These are phyloP conservation scores for Prorops nasuta DNA, from an alignment of 1,140 invertebrate genomes.

Conservation along the genomic window DNA sequence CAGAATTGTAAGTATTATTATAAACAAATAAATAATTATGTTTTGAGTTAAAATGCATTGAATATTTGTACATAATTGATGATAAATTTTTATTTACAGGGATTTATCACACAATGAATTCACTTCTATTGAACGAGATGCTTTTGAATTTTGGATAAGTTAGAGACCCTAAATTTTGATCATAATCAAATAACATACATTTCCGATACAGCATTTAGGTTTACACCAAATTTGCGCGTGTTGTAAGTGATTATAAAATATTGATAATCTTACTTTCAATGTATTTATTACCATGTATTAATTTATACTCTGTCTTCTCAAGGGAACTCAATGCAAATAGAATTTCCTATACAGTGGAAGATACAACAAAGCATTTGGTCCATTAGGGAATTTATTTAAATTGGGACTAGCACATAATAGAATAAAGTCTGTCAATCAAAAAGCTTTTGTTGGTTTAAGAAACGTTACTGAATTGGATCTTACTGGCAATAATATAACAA, in stretches of 20 bases:
- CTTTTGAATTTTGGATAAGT: constrained; percentile 72
- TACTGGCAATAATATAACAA: constrained; percentile 77
- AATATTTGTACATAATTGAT: background rate
- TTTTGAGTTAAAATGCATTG: background rate
- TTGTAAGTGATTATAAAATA: constrained; percentile 63
- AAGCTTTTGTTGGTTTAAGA: constrained; percentile 76
- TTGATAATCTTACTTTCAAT: background rate
- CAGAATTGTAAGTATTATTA: constrained; percentile 63
- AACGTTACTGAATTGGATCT: constrained; percentile 73
- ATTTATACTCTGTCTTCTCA: too few species aligned
- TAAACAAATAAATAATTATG: constrained; percentile 2
- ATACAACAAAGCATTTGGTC: constrained; percentile 76
- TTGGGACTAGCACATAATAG: constrained; percentile 78
- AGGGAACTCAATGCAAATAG: constrained; percentile 79
- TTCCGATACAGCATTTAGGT: constrained; percentile 77
- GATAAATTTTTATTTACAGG: constrained; percentile 59
- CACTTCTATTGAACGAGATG: constrained; percentile 66
- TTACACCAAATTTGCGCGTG: constrained; percentile 69
- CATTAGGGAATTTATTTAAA: constrained; percentile 68
- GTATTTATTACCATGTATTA: background rate
- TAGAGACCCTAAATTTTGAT: constrained; percentile 72
- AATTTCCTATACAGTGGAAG: constrained; percentile 88
- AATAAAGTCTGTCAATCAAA: constrained; percentile 82
- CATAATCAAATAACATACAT: constrained; percentile 81
- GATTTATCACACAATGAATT: constrained; percentile 82